Base-by-base conservation (phyloP, 1,140 invertebrate species). In the Drepana arcuata region DNA sequence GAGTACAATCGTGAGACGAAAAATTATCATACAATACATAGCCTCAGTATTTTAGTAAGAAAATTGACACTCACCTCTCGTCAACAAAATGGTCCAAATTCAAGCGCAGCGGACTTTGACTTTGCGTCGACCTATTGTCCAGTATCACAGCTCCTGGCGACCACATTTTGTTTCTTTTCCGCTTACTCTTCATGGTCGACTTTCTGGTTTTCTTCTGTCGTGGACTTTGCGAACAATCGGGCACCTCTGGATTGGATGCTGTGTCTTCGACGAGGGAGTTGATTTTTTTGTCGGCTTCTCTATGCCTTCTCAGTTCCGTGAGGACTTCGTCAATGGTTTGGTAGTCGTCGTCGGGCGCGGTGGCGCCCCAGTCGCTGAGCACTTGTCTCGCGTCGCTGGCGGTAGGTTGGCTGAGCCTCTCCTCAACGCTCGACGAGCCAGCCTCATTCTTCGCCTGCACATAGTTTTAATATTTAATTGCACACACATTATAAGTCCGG, bases 21-120 rank as follows among this genome's bases (percentile, higher is more conserved):
- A n/a, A n/a, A n/a, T n/a, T n/a, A n/a, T n/a, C n/a, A n/a, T n/a
- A n/a, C n/a, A n/a, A n/a, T n/a, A n/a, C n/a, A n/a, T n/a, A n/a
- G n/a, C n/a, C n/a, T n/a, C n/a, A n/a, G n/a, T n/a, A n/a, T n/a
- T n/a, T n/a, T n/a, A n/a, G n/a, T n/a, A n/a, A n/a, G n/a, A n/a
- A n/a, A n/a, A n/a, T n/a, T n/a, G n/a, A 44, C 11, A 44, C 61
- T 67, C 24, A 82, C 80, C 77, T 75, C 35, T 83, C 75, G 35
- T 83, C 82, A 32, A 83, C 74, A 42, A 79, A 70, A 49, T 82
- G 79, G 28, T 83, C 82, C 51, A 83, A 62, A 55, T 84, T 79
- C 36, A 84, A 57, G 41, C 62, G 72, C 24, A 84, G 51, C 2
- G 80, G 69, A 37, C 50, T 70, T 27, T 64, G 66, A 23, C 42